Evolutionary conservation across 2,888 invertebrate species (phyloP).

Genomic region (Euplexia lucipara): DNA sequence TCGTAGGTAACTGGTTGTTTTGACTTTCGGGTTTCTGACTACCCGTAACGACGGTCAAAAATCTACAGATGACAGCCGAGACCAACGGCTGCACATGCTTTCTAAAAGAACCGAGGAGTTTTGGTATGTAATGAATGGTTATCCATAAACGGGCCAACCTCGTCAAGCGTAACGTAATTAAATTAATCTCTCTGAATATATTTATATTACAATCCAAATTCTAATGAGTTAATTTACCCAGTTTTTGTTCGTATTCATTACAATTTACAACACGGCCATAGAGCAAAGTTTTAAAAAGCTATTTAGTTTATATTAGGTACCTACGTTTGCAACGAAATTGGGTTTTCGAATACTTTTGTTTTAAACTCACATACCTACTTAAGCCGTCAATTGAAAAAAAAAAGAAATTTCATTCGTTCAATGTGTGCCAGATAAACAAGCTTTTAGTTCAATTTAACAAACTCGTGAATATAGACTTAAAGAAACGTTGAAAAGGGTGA

Average conservation of each 20-base stretch:
- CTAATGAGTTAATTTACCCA: conserved; percentile 8
- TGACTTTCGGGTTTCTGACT: too few species aligned
- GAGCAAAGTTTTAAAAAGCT: conserved; percentile 32
- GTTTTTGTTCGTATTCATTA: conserved; percentile 19
- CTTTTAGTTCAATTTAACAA: conserved; percentile 51
- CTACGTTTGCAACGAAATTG: conserved; percentile 28
- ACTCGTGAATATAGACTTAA: conserved; percentile 39
- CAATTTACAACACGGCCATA: conserved; percentile 24
- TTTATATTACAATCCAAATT: conserved; percentile 15
- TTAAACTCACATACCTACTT: conserved; percentile 47
- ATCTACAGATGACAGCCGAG: too few species aligned
- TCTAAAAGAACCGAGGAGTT: too few species aligned
- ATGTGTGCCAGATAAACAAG: conserved; percentile 47
- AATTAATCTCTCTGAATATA: conserved; percentile 13
- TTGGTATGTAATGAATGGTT: too few species aligned
- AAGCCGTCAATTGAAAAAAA: conserved; percentile 24
- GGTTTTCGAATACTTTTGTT: conserved; percentile 51
- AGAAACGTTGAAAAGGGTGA: conserved; percentile 54
- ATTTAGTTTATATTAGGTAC: conserved; percentile 45
- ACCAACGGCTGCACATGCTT: too few species aligned
- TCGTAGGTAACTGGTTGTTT: too few species aligned
- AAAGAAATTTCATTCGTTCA: conserved; percentile 40
- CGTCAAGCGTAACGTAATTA: too few species aligned
- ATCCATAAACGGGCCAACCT: too few species aligned
- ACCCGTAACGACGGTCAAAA: too few species aligned